These are phyloP conservation scores for Neocrepidodera transversa DNA, from an alignment of 2,888 invertebrate genomes.

Conservation along the genomic window DNA sequence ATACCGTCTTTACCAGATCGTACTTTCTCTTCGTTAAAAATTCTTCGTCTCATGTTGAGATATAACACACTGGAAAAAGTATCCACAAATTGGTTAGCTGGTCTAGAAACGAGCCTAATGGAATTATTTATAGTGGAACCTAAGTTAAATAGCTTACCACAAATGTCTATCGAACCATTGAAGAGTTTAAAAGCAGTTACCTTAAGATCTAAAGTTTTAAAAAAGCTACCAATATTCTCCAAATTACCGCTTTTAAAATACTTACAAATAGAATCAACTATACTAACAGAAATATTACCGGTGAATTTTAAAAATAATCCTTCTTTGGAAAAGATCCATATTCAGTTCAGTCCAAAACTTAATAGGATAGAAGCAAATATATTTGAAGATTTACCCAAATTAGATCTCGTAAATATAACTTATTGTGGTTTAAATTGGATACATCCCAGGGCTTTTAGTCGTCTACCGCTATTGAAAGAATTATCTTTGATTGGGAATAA, in stretches of 20 bases:
- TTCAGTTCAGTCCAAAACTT: conserved; percentile 73
- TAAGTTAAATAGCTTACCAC: conserved; percentile 77
- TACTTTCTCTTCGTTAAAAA: conserved; percentile 77
- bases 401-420: conserved; percentile 77
- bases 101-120: conserved; percentile 77
- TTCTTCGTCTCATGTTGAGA: conserved; percentile 80
- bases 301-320: conserved; percentile 76
- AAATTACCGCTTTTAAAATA: conserved; percentile 75
- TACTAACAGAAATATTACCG: conserved; percentile 70
- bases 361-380: conserved; percentile 75
- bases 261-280: conserved; percentile 74
- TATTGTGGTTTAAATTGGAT: conserved; percentile 79
- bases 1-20: conserved; percentile 85
- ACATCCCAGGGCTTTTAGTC: conserved; percentile 77
- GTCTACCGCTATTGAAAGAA: conserved; percentile 74
- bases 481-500: conserved; percentile 75
- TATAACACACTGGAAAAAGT: conserved; percentile 84
- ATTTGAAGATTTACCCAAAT: conserved; percentile 67
- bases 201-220: conserved; percentile 77
- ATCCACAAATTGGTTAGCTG: conserved; percentile 81
- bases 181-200: conserved; percentile 83
- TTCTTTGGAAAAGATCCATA: conserved; percentile 75
- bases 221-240: conserved; percentile 76
- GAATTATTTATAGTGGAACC: conserved; percentile 88
- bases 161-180: conserved; percentile 78